Evolutionary conservation across 2,888 invertebrate species (phyloP), one percentile per base, ranked within the genome.

Genomic region (Tiliacea aurago): DNA sequence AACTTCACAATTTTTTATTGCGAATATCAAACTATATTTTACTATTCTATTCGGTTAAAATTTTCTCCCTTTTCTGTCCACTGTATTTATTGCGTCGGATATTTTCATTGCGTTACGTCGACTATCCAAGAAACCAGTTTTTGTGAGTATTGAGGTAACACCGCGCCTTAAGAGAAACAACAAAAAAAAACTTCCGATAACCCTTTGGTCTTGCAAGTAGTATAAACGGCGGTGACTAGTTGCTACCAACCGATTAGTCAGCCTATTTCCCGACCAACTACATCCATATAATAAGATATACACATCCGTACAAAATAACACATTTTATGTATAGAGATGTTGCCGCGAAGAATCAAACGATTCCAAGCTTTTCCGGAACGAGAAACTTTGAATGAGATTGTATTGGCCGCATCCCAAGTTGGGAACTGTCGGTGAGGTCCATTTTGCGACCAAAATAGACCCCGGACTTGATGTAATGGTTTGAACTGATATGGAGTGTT

Each of bases 341-440:
- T 76, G 53, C 70, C 68, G 69, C 58, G 67, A 84, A 78, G 82
- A 86, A 81, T 86, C 86, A 86, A 89, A 90, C 81, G 86, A 84
- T 88, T 90, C 79, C 84, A 80, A 87, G 88, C 86, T 88, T 89
- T 88, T 89, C 87, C 89, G 84, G 84, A 76, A 89, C 87, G 93
- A 77, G 82, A 88, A 95, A 95, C 93, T 95, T 95, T 93, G 90
- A 90, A 94, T 93, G 93, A 93, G 93, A 95, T 95, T 95, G 94
- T 94, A 94, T 95, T 95, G 95, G 95, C 94, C 86, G 88, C 90
- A 90, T 86, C 93, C 95, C 95, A 95, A 95, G 88, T 93, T 90
- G 73, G 67, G 72, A 70, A 83, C 83, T 78, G 82, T 83, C 58
- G 78, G 84, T 75, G 78, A 76, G 78, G 75, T 80, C 80, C 78